Evolutionary conservation across 1,140 invertebrate species (phyloP).

Genomic region (Neelides sp.): DNA sequence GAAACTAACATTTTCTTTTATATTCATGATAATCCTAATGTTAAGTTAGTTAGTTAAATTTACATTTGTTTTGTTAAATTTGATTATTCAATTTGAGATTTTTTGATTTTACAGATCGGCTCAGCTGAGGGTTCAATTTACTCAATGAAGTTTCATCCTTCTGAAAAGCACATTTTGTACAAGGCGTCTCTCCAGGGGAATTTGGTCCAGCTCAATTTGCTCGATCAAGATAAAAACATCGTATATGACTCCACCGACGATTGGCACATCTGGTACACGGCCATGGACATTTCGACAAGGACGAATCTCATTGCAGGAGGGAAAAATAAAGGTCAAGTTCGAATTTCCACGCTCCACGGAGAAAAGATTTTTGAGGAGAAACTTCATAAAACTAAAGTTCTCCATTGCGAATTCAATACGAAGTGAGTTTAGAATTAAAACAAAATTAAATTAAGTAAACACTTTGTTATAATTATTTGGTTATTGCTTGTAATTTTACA

Average conservation of each 20-base stretch:
- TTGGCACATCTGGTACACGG: slow-evolving; percentile 18
- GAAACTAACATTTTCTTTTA: neutral
- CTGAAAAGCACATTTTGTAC: neutral
- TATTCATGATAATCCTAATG: no score
- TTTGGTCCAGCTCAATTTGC: slow-evolving; percentile 4
- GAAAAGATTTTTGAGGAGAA: neutral
- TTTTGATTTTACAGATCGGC: slow-evolving; percentile 9
- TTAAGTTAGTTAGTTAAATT: neutral
- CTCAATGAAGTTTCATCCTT: slow-evolving; percentile 19
- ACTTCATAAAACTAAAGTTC: slow-evolving; percentile 25
- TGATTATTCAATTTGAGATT: neutral
- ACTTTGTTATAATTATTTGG: neutral
- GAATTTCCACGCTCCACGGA: slow-evolving; percentile 17
- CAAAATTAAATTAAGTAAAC: neutral
- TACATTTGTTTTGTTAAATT: no score
- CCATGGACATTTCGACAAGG: slow-evolving; percentile 19
- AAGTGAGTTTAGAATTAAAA: slow-evolving; percentile 9
- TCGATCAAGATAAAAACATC: neutral
- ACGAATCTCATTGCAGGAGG: slow-evolving; percentile 9
- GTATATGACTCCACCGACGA: slow-evolving; percentile 2
- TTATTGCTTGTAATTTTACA: neutral
- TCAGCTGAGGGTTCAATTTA: slow-evolving; percentile 11
- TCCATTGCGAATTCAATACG: slow-evolving; percentile 26
- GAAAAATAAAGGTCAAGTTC: slow-evolving; percentile 3
- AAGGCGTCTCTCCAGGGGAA: slow-evolving; percentile 13